These are phyloP conservation scores for Callionymus lyra DNA, from an alignment of 2,113 vertebrate genomes.

Conservation along the genomic window DNA sequence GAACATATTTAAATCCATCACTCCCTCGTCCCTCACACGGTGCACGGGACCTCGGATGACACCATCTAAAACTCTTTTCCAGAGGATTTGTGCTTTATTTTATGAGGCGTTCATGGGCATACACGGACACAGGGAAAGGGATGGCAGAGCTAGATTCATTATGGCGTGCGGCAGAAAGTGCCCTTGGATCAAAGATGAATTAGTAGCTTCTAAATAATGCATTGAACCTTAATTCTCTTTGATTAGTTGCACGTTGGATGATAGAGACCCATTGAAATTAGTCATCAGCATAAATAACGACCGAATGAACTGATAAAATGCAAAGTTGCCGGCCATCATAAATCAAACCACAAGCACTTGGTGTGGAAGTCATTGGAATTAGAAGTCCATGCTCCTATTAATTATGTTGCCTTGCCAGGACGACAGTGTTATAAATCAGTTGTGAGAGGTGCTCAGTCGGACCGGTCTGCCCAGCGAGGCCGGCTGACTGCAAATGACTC, in stretches of 20 bases:
- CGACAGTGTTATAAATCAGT: conserved; percentile 99
- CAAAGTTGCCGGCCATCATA: conserved; percentile 98
- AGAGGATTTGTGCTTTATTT: too few relatives aligned
- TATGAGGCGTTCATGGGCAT: too few relatives aligned
- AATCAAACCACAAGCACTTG: conserved; percentile 98
- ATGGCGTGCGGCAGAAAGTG: conserved; percentile 28
- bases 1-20: neutral
- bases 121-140: too few relatives aligned
- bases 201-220: conserved; percentile 97
- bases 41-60: too few relatives aligned
- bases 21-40: too few relatives aligned
- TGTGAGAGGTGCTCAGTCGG: conserved; percentile 98
- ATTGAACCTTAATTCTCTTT: conserved; percentile 99
- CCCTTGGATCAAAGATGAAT: conserved; percentile 92
- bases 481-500: conserved; percentile 96
- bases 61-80: too few relatives aligned
- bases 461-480: conserved; percentile 79
- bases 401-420: conserved; percentile 99
- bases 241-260: conserved; percentile 98
- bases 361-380: conserved; percentile 99
- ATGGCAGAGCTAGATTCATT: conserved; percentile 2
- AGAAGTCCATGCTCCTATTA: conserved; percentile 99
- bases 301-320: conserved; percentile 99
- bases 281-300: conserved; percentile 99
- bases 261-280: conserved; percentile 99